Evolutionary conservation across 1,140 invertebrate genomes (phyloP).

Genomic region (Saccostrea glomerata): DNA sequence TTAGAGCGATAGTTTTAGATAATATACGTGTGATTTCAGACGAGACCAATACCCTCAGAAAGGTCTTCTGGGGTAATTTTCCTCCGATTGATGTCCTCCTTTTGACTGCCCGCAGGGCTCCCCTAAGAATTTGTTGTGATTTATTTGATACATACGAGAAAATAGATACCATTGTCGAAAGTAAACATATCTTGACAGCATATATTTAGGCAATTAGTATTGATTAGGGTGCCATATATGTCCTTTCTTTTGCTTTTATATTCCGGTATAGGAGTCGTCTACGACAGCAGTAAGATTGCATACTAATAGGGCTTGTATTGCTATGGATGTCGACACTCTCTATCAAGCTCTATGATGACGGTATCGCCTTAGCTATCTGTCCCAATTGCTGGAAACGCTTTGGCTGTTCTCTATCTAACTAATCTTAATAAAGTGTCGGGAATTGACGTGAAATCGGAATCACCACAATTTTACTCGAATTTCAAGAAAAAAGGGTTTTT

Average conservation of each 20-base stretch:
- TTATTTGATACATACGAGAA: slow-evolving; percentile 10
- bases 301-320: not conserved
- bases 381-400: not conserved
- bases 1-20: not conserved
- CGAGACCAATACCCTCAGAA: not conserved
- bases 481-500: not conserved
- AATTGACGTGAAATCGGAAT: not conserved
- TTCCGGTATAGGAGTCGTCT: not conserved
- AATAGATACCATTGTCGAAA: not conserved
- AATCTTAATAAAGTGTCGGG: not conserved
- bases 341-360: not conserved
- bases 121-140: not conserved
- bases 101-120: not conserved
- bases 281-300: not conserved
- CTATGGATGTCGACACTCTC: not conserved
- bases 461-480: not conserved
- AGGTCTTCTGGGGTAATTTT: not conserved
- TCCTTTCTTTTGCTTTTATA: not conserved
- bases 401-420: not conserved
- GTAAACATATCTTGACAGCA: slow-evolving; percentile 11
- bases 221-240: not conserved
- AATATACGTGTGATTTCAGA: not conserved
- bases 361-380: not conserved
- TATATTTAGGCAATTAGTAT: slow-evolving; percentile 25
- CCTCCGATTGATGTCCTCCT: not conserved